A percentile compares a stretch with the other conserved stretches of the same genome.
phyloP scores from a whole-genome alignment of 64 coral and sea anemone genomes.

The Pocillopora damicornis region DNA sequence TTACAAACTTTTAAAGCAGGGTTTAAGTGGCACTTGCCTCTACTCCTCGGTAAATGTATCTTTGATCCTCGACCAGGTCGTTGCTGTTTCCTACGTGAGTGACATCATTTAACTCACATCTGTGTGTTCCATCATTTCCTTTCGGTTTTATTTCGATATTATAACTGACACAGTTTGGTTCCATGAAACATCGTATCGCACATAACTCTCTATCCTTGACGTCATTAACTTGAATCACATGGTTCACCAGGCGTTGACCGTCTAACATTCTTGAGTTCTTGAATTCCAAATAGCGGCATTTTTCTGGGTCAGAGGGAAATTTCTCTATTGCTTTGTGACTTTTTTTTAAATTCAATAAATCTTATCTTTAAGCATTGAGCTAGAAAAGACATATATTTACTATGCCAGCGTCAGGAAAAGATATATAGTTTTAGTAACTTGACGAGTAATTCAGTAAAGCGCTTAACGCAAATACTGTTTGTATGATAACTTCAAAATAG shows the following conservation, averaged over 20 bases:
- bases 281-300: not conserved
- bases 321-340: too few species aligned
- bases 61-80: not conserved
- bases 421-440: too few species aligned
- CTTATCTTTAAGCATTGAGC: too few species aligned
- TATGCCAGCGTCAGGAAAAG: too few species aligned
- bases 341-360: too few species aligned
- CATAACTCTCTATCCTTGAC: not conserved
- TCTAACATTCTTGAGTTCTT: not conserved
- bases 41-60: not conserved
- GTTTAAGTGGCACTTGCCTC: not conserved
- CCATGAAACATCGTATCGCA: not conserved
- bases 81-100: not conserved
- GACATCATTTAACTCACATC: not conserved
- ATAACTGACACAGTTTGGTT: slow-evolving; percentile 9
- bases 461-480: too few species aligned
- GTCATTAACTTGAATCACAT: not conserved
- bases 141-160: not conserved
- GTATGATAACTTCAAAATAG: too few species aligned
- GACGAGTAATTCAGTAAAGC: too few species aligned
- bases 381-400: too few species aligned
- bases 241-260: not conserved
- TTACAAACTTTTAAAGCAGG: too few species aligned
- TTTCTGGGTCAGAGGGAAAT: not conserved
- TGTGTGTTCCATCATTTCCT: not conserved